These are phyloP conservation scores for Parnassius smintheus DNA, from an alignment of 2,888 invertebrate genomes.

Conservation along the genomic window DNA sequence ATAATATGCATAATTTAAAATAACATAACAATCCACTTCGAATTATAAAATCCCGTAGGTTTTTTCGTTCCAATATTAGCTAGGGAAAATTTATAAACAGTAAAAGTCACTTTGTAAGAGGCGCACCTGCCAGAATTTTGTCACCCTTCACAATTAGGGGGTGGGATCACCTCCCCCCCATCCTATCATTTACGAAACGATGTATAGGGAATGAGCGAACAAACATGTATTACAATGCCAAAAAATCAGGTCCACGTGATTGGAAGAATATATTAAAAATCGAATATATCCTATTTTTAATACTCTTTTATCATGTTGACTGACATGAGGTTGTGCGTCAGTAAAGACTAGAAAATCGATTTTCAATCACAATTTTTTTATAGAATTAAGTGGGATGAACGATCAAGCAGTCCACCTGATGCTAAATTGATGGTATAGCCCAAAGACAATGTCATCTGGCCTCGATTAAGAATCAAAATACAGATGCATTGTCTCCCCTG, in stretches of 20 bases:
- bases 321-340: too few species aligned
- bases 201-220: neutral
- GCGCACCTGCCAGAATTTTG: conserved; percentile 6
- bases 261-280: neutral
- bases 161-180: neutral
- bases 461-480: too few species aligned
- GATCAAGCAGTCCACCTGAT: too few species aligned
- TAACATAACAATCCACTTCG: neutral
- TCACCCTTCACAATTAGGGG: neutral
- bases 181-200: neutral
- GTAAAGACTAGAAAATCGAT: too few species aligned
- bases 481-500: too few species aligned
- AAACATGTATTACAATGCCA: conserved; percentile 1
- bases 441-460: too few species aligned
- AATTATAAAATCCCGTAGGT: conserved; percentile 2
- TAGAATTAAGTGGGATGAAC: too few species aligned
- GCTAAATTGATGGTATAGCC: too few species aligned
- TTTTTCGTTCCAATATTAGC: conserved; percentile 3
- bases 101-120: conserved; percentile 5
- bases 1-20: neutral
- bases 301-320: too few species aligned
- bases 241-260: neutral
- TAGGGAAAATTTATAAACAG: conserved; percentile 7
- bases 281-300: too few species aligned
- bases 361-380: too few species aligned